phyloP scores from a whole-genome alignment of 2,113 vertebrate genomes.

The Dasyurus viverrinus region DNA sequence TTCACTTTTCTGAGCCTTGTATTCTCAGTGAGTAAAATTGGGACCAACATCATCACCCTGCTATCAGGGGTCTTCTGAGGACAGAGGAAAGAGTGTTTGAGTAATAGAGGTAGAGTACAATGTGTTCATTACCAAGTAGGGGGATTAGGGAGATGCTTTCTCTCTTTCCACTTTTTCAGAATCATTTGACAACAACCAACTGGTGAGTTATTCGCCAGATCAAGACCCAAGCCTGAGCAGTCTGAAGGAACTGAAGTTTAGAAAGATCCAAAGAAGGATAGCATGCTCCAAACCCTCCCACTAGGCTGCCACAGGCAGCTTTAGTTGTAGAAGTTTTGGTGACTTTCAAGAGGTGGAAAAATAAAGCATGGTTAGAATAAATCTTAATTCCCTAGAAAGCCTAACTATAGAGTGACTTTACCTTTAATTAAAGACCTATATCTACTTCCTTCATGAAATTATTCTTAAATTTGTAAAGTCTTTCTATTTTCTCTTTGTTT shows the following conservation, averaged over 20 bases:
- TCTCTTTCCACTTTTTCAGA: not conserved
- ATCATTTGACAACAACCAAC: not conserved
- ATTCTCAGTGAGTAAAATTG: slow-evolving; percentile 8
- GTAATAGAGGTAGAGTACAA: not conserved
- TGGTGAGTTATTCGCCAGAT: not conserved
- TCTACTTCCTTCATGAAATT: not conserved
- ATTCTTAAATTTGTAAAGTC: not conserved
- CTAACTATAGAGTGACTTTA: not conserved
- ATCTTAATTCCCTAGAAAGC: not conserved
- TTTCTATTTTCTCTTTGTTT: not conserved
- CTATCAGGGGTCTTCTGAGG: not conserved
- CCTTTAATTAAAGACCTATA: not conserved
- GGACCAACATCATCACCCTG: not conserved
- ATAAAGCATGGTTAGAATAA: not conserved
- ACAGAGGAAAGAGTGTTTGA: not conserved
- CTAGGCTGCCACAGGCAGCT: not conserved
- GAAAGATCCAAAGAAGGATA: not conserved
- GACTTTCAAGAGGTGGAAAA: not conserved
- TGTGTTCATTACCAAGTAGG: not conserved
- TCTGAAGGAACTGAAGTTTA: not conserved
- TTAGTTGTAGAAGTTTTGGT: not conserved
- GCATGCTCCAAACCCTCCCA: not conserved
- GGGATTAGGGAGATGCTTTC: not conserved
- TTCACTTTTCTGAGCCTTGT: not conserved
- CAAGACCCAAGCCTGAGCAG: not conserved